phyloP scores from a whole-genome alignment of 2,797 vertebrate genomes.

The Tadarida brasiliensis region DNA sequence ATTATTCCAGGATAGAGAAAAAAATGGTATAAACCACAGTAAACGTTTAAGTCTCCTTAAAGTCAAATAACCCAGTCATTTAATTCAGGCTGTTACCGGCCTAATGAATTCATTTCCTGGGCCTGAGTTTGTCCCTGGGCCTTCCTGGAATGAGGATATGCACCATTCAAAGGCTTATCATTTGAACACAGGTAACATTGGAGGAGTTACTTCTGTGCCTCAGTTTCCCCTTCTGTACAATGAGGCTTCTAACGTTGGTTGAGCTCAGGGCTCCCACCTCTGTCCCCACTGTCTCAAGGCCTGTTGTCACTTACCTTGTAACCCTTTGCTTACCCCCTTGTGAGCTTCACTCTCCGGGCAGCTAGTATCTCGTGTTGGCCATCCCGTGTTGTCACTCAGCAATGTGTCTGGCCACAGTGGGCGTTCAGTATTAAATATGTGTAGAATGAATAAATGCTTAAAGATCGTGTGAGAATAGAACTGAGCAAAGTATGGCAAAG shows the following conservation, averaged over 20 bases:
- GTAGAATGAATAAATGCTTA: background rate
- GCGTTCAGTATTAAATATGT: background rate
- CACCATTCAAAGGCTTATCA: background rate
- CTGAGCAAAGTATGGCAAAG: background rate
- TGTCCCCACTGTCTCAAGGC: background rate
- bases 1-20: background rate
- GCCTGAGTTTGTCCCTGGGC: background rate
- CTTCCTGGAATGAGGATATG: accelerated
- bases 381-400: background rate
- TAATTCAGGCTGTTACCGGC: background rate
- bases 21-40: background rate
- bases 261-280: background rate
- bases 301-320: background rate
- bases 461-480: background rate
- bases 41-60: background rate
- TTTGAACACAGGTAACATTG: background rate
- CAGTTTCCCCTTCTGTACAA: background rate
- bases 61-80: background rate
- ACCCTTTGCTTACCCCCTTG: background rate
- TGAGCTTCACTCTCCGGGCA: background rate
- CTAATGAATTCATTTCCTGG: background rate
- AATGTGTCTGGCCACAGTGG: no score
- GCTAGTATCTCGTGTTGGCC: background rate
- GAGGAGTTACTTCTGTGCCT: background rate
- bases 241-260: background rate